Conservation (phyloP, 1,140 invertebrate species). For the Caenorhabditis brenneri region DNA sequence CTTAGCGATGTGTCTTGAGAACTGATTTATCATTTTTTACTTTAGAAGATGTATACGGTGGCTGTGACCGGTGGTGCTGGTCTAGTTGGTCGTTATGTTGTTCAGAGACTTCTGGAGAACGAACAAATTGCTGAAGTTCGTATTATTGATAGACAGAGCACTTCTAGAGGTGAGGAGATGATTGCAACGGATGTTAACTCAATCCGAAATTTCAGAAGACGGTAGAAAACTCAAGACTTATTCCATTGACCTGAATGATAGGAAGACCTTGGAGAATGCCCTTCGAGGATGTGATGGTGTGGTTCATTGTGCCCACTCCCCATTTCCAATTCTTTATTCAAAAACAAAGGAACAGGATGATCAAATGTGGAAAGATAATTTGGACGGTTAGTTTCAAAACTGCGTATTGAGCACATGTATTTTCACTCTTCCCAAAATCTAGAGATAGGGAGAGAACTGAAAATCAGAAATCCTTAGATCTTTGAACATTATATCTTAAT, state of each 20-base stretch:
- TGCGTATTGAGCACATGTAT: no score
- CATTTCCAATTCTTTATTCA: slow-evolving; percentile 33
- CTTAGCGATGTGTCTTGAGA: background rate
- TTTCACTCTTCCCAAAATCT: no score
- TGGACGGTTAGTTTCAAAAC: slow-evolving; percentile 32
- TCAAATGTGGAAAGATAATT: slow-evolving; percentile 47
- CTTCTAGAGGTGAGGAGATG: background rate
- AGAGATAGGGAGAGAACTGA: no score
- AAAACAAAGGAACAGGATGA: slow-evolving; percentile 24
- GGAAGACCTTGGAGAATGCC: slow-evolving; percentile 1
- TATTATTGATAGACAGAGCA: slow-evolving; percentile 1
- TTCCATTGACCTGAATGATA: slow-evolving; percentile 33
- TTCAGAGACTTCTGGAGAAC: slow-evolving; percentile 37
- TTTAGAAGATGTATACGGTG: slow-evolving; percentile 31
- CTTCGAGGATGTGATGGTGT: slow-evolving; percentile 38
- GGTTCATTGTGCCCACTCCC: slow-evolving; percentile 35
- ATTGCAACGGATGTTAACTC: no score
- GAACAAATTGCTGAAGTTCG: slow-evolving; percentile 44
- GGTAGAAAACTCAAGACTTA: background rate
- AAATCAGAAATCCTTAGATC: no score
- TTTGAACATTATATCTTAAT: no score
- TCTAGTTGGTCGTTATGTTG: slow-evolving; percentile 32
- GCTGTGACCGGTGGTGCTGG: slow-evolving; percentile 43
- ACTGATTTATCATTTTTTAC: background rate
- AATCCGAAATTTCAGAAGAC: background rate